Percentiles rank a stretch among this genome's conserved stretches.
These are phyloP conservation scores for Physeter macrocephalus DNA, from an alignment of 2,113 vertebrate species.

Conservation along the genomic window DNA sequence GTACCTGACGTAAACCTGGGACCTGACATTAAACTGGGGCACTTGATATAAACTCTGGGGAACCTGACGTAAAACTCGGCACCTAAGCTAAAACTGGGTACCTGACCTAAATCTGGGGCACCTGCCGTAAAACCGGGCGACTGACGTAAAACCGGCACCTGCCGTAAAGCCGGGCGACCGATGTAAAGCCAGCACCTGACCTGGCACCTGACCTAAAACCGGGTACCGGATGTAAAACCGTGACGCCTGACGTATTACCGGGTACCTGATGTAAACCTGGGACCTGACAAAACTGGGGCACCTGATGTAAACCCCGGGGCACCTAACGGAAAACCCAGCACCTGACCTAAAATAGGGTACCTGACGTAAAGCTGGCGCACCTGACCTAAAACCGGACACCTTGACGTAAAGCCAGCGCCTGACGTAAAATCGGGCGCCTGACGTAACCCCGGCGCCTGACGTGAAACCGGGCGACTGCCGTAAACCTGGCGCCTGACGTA, in stretches of 20 bases:
- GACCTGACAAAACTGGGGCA: not conserved
- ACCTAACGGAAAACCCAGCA: not conserved
- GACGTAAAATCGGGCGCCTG: no score
- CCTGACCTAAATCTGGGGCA: no score
- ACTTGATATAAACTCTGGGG: not conserved
- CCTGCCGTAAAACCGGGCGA: not conserved
- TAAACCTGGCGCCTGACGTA: no score
- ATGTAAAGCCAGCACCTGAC: not conserved
- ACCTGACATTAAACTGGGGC: not conserved
- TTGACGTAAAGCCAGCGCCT: no score
- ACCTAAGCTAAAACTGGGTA: no score
- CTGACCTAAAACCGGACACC: no score
- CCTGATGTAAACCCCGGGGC: not conserved
- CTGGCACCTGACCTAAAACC: not conserved
- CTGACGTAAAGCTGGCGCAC: no score
- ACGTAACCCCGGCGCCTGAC: no score
- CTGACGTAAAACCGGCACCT: no score
- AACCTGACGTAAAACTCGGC: not conserved
- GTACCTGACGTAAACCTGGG: no score
- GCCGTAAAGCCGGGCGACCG: not conserved
- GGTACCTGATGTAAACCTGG: not conserved
- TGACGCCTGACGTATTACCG: not conserved
- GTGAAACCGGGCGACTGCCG: no score
- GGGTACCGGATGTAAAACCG: not conserved
- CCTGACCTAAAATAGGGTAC: no score